These are phyloP conservation scores for Potorous gilbertii DNA, from an alignment of 2,797 vertebrate genomes.

Conservation along the genomic window DNA sequence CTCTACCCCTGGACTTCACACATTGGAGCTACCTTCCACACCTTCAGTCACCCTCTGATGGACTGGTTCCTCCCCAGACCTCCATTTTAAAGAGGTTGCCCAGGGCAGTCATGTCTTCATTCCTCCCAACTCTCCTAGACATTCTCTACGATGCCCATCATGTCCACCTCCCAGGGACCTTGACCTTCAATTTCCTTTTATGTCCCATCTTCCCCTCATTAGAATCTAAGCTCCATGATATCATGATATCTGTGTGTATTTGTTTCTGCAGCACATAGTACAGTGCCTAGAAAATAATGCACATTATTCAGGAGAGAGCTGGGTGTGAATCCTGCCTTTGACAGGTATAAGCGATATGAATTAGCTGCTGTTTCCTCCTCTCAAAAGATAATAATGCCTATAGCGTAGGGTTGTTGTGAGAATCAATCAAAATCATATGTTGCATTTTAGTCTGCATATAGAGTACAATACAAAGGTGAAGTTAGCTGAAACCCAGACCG, in stretches of 20 bases:
- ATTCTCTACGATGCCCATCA: neutral
- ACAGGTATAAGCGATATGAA: neutral
- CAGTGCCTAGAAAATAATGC: too few relatives aligned
- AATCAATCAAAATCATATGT: neutral
- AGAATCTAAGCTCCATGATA: neutral
- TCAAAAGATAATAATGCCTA: neutral
- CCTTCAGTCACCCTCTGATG: neutral
- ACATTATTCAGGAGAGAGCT: neutral
- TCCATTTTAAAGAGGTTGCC: neutral
- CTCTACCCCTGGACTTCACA: neutral
- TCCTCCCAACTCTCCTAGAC: neutral
- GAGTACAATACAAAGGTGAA: neutral
- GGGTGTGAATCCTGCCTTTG: neutral
- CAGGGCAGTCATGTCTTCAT: neutral
- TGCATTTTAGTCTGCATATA: neutral
- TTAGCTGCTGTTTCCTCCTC: neutral
- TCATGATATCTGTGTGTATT: neutral
- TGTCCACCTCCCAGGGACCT: neutral
- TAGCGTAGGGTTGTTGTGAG: neutral
- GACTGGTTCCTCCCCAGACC: neutral
- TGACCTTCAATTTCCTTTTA: neutral
- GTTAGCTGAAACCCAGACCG: constrained; percentile 23
- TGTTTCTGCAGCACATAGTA: neutral
- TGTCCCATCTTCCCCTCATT: too few relatives aligned
- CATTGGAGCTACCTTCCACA: neutral